These are phyloP conservation scores for Nephrocerus scutellatus DNA, from an alignment of 2,888 invertebrate genomes.

Conservation along the genomic window DNA sequence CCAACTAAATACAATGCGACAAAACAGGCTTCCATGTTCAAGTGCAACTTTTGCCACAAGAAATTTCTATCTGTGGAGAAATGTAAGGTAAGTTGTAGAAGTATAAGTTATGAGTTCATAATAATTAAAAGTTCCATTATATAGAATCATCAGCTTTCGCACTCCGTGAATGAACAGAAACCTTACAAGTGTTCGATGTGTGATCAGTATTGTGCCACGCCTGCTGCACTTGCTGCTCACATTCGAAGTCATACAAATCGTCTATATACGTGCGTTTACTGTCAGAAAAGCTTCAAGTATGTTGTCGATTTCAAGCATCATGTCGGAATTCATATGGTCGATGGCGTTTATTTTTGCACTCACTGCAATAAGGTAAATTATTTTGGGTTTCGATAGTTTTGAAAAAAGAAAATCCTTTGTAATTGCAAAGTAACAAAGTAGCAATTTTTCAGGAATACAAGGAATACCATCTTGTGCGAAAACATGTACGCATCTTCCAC, in stretches of 20 bases:
- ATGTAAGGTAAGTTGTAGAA: conserved; percentile 45
- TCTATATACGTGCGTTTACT: conserved; percentile 57
- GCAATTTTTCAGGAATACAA: conserved; percentile 52
- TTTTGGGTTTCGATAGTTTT: conserved; percentile 1
- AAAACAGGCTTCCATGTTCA: conserved; percentile 46
- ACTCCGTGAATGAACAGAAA: conserved; percentile 62
- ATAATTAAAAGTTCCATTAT: conserved; percentile 23
- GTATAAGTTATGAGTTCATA: neutral
- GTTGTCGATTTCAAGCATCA: conserved; percentile 60
- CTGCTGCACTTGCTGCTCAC: conserved; percentile 65
- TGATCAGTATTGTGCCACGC: conserved; percentile 61
- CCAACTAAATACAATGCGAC: conserved; percentile 1
- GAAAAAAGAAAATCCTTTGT: conserved; percentile 5
- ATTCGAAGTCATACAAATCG: conserved; percentile 56
- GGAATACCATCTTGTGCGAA: conserved; percentile 63
- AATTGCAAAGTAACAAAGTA: too few species aligned
- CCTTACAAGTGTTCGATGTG: conserved; percentile 61
- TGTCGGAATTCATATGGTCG: conserved; percentile 56
- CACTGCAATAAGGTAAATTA: conserved; percentile 55
- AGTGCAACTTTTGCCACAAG: conserved; percentile 61
- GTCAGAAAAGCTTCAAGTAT: conserved; percentile 60
- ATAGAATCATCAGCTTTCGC: conserved; percentile 59
- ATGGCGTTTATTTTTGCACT: conserved; percentile 63
- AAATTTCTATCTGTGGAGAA: conserved; percentile 57
- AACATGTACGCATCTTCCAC: conserved; percentile 69